A percentile compares a stretch with the other conserved stretches of the same genome.
Evolutionary conservation across 35 echinoderm and acorn worm genomes (phyloP).

Genomic region (Apostichopus japonicus): DNA sequence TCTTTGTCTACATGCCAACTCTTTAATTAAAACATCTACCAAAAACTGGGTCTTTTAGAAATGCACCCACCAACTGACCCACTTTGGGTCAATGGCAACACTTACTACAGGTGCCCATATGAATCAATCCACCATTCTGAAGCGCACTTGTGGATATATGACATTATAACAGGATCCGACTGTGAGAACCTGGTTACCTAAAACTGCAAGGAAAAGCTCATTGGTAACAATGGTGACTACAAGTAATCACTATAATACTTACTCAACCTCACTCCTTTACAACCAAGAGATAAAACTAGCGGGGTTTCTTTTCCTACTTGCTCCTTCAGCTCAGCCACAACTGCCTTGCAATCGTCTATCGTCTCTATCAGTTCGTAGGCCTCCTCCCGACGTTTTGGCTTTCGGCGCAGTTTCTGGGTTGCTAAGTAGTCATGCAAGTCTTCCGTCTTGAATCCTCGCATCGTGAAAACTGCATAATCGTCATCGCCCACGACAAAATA

Average conservation of each 20-base stretch:
- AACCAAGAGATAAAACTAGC: slow-evolving; percentile 34
- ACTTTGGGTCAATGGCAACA: too few relatives aligned
- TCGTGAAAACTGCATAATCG: slow-evolving; percentile 33
- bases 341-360: slow-evolving; percentile 47
- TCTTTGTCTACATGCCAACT: too few relatives aligned
- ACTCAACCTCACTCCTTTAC: slow-evolving; percentile 45
- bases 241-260: background rate
- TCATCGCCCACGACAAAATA: slow-evolving; percentile 42
- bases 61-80: too few relatives aligned
- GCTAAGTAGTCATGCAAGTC: slow-evolving; percentile 49
- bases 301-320: slow-evolving; percentile 5
- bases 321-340: slow-evolving; percentile 28
- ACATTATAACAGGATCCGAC: too few relatives aligned
- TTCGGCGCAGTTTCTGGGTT: slow-evolving; percentile 36
- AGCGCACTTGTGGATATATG: too few relatives aligned
- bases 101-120: too few relatives aligned
- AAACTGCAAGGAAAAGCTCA: too few relatives aligned
- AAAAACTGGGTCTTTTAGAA: too few relatives aligned
- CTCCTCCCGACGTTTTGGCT: slow-evolving; percentile 19
- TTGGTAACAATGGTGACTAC: too few relatives aligned
- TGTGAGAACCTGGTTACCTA: too few relatives aligned
- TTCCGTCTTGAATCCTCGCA: slow-evolving; percentile 51
- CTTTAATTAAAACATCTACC: too few relatives aligned
- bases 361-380: slow-evolving; percentile 44
- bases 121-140: too few relatives aligned